Evolutionary conservation across 2,888 invertebrate genomes (phyloP).

Genomic region (Idaea dimidiata): DNA sequence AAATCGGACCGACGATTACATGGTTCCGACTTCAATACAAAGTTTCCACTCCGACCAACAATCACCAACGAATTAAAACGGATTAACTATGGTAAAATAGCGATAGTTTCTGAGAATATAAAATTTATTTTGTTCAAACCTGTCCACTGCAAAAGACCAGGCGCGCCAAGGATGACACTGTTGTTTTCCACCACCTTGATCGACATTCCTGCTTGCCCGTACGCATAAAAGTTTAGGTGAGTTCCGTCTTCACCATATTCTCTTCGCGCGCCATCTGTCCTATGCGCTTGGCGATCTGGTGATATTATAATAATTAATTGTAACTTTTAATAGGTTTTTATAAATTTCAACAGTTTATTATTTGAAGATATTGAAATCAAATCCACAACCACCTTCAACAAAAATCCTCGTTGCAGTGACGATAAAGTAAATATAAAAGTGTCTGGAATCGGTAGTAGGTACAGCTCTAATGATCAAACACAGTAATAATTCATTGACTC

Average conservation of each 20-base stretch:
- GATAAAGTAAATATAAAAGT: neutral
- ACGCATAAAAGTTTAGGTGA: conserved; percentile 69
- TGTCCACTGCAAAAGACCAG: conserved; percentile 82
- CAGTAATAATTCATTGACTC: too few species aligned
- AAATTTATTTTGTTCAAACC: conserved; percentile 46
- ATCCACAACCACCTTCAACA: too few species aligned
- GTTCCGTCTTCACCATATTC: conserved; percentile 58
- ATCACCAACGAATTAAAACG: too few species aligned
- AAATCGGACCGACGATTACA: too few species aligned
- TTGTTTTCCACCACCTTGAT: conserved; percentile 64
- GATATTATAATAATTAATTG: conserved; percentile 10
- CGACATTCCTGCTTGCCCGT: conserved; percentile 77
- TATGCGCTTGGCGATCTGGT: conserved; percentile 55
- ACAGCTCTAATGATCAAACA: too few species aligned
- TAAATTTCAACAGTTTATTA: too few species aligned
- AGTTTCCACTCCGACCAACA: too few species aligned
- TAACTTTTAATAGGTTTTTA: too few species aligned
- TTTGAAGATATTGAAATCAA: too few species aligned
- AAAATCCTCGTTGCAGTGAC: neutral
- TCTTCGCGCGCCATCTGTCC: conserved; percentile 43
- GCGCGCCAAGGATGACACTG: conserved; percentile 79
- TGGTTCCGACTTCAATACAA: neutral
- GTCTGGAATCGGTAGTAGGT: too few species aligned
- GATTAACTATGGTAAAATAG: too few species aligned
- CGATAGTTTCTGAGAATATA: neutral